Base-by-base conservation (phyloP, 2,888 invertebrate genomes). In the Allacma fusca region DNA sequence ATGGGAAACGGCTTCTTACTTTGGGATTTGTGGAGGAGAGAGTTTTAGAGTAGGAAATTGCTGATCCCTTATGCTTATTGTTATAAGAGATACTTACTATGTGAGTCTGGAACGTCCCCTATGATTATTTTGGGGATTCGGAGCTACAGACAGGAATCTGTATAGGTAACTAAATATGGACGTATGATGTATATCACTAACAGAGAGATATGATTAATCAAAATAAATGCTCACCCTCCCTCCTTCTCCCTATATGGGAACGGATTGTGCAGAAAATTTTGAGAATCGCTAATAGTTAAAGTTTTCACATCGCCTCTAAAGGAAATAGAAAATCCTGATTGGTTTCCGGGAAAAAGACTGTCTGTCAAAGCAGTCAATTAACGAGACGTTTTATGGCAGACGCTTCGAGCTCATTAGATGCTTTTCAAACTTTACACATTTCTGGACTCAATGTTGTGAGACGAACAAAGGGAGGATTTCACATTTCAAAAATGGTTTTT, bases 361-460 rank as follows among this genome's bases (percentile, higher is more conserved):
- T 50, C 50, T 50, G 50, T 50, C 50, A 50, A 50, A 50, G 50
- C 16, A 50, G 50, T 50, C 50, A 50, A 50, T 50, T 50, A 50
- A 50, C 50, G 50, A 16, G 50, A n/a, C 50, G 50, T 50, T 50
- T 50, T 50, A 50, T 50, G 50, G 50, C 50, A 50, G 50, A 50
- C 1, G 50, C 50, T 50, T 19, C 19, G 50, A 50, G 50, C 50
- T 50, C 50, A 50, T 50, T 50, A 50, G 50, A 50, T 16, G 50
- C 50, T n/a, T 50, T 50, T 50, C 50, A 50, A 50, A 50, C 50
- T 50, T 50, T 50, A 50, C 50, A 50, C 50, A 50, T 50, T 50
- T 50, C 50, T 50, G n/a, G 19, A 50, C 7, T 16, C 50, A 40
- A 16, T 50, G 50, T 50, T 50, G 50, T 50, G 50, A 50, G 19